Evolutionary conservation across 2,797 vertebrate species (phyloP), one percentile per base, ranked within the genome.

Genomic region (Notolabrus celidotus): DNA sequence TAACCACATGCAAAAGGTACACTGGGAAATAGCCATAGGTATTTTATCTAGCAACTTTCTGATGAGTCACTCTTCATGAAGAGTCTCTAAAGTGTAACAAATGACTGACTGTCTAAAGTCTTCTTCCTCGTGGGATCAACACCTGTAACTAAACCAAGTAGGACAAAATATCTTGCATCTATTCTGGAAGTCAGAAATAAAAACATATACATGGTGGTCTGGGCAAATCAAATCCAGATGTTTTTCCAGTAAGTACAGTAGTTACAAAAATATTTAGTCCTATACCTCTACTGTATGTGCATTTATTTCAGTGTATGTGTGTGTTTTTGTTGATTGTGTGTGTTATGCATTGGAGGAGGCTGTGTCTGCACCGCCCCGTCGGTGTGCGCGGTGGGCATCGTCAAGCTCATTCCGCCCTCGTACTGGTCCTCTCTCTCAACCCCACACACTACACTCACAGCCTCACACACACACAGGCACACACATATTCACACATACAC

Each of bases 291-390:
- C 33, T 20, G 11, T 11, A 10, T 6, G 19, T 1, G 19, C 14
- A 15, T 8, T 12, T 23, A 12, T 23, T 10, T 2, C 8, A 1
- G 15, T n/a, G 29, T 29, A 51, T 20, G 36, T 39, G 47, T 10
- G 38, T 12, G 9, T 10, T 27, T 5, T 33, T 16, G 19, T 5
- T 14, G 6, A 20, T 1, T 19, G 54, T 23, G 53, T 33, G 49
- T 49, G 31, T 60, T 38, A 56, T 23, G 33, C 50, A 31, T 38
- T 67, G 59, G 43, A 43, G 20, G 53, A 59, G 50, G 27, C 60
- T 70, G 60, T 29, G 60, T 65, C 49, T 74, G 80, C 84, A 85
- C 85, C 88, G 80, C 86, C 87, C 79, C 62, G 25, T 65, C 70
- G 75, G 84, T 83, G 75, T 68, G 74, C 55, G 71, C 73, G 56